These are phyloP conservation scores for Panonychus citri DNA, from an alignment of 1,140 invertebrate species.

Conservation along the genomic window DNA sequence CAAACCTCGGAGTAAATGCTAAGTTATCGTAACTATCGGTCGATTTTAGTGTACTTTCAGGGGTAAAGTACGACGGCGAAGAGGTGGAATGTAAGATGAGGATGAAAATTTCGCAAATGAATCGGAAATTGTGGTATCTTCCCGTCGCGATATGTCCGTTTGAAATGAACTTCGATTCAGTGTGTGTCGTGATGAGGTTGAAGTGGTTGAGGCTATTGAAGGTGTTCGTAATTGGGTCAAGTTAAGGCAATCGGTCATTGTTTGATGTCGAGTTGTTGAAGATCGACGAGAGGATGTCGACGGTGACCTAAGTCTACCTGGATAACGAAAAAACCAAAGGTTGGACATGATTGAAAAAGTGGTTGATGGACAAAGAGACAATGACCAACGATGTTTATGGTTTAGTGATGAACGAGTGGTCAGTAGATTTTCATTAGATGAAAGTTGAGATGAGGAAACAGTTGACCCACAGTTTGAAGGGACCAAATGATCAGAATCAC, in stretches of 20 bases:
- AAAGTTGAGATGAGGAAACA: too few species aligned
- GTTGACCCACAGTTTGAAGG: too few species aligned
- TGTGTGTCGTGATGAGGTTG: background rate
- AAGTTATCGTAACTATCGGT: slow-evolving; percentile 71
- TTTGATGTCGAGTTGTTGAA: background rate
- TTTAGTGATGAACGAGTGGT: too few species aligned
- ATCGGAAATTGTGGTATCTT: slow-evolving; percentile 1
- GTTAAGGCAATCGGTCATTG: background rate
- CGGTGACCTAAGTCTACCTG: slow-evolving; percentile 20
- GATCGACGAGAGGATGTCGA: background rate
- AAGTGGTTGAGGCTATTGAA: background rate
- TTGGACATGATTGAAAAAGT: slow-evolving; percentile 57
- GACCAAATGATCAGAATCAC: too few species aligned
- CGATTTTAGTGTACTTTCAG: slow-evolving; percentile 38
- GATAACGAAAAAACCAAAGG: slow-evolving; percentile 76
- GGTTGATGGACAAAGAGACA: too few species aligned
- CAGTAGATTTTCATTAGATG: too few species aligned
- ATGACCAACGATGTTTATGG: too few species aligned
- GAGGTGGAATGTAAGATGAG: slow-evolving; percentile 15
- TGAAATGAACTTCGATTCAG: background rate
- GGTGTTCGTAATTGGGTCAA: background rate
- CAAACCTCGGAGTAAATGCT: slow-evolving; percentile 3
- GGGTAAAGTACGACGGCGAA: slow-evolving; percentile 19
- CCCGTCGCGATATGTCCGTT: background rate
- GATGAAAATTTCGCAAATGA: background rate